Evolutionary conservation across 2,113 vertebrate species (phyloP), one percentile per base, ranked within the genome.

Genomic region (Eudyptes chrysolophus): DNA sequence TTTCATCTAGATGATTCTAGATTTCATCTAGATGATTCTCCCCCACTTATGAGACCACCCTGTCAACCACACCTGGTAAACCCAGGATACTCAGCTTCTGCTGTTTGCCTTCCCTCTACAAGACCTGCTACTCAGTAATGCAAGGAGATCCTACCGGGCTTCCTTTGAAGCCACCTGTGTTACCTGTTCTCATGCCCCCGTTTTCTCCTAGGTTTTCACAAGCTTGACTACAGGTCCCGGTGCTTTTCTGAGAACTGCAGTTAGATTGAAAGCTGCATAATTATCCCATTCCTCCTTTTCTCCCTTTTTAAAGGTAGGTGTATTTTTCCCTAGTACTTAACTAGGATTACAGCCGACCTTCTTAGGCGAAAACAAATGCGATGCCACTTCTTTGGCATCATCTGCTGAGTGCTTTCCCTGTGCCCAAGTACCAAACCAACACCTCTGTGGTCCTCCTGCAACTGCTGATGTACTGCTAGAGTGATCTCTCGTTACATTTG

Each of bases 401-500:
- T 69, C 74, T 93, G 52, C 74, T 6, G 10, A 82, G 58, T 24
- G 57, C 57, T 85, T 78, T 90, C 30, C 84, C 54, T 34, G 40
- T 94, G 78, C 74, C 70, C 0, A 3, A 61, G 89, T 36, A 85
- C 66, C 54, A 94, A 95, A 60, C 77, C 81, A 89, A 49, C 74
- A 87, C 49, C 75, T 85, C 78, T 72, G 81, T 64, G 44, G 74
- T 92, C 62, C 54, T 87, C 36, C 74, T 87, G 89, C 40, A 82
- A 85, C 54, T 87, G 89, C 90, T 76, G 90, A 92, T 86, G 40
- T 52, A 44, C 81, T 76, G 90, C 96, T 90, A 57, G 78, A 93
- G 82, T 27, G 29, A 77, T 46, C 84, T 92, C 84, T 90, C 8
- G 78, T 96, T 96, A 97, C 95, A 95, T 92, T 96, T 83, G 62